Conservation (phyloP, 2,113 vertebrate genomes). For the Cavia aperea region DNA sequence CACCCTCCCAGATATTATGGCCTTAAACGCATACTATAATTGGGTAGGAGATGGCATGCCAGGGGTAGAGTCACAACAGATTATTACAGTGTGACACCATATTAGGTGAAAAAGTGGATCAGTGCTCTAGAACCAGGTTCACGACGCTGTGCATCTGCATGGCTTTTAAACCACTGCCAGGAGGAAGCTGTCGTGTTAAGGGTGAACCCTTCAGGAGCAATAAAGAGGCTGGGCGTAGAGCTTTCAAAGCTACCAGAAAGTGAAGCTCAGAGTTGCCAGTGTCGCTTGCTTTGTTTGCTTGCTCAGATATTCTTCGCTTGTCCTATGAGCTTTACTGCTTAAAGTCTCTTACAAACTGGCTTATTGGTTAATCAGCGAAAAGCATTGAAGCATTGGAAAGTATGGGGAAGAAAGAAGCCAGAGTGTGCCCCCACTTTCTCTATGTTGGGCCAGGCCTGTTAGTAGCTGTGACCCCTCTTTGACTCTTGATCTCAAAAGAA, state of each 20-base stretch:
- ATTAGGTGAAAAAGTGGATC: background rate
- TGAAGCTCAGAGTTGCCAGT: background rate
- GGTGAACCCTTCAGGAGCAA: background rate
- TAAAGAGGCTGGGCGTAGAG: background rate
- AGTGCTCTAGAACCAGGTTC: background rate
- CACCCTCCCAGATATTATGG: background rate
- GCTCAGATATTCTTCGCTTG: background rate
- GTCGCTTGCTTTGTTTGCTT: background rate
- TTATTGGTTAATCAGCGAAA: background rate
- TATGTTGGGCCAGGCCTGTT: background rate
- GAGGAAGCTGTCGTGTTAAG: background rate
- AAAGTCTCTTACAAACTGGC: background rate
- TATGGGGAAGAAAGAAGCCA: background rate
- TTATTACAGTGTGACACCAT: background rate
- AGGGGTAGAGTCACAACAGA: background rate
- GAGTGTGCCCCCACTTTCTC: background rate
- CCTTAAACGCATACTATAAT: background rate
- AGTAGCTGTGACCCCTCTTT: background rate
- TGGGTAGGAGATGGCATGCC: background rate
- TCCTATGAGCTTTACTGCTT: constrained; percentile 3
- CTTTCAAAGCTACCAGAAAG: background rate
- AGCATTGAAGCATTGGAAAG: background rate
- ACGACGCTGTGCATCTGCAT: background rate
- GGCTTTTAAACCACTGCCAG: constrained; percentile 4
- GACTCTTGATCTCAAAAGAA: background rate